Conservation (phyloP, 2,797 vertebrate genomes). For the Calcarius lapponicus region DNA sequence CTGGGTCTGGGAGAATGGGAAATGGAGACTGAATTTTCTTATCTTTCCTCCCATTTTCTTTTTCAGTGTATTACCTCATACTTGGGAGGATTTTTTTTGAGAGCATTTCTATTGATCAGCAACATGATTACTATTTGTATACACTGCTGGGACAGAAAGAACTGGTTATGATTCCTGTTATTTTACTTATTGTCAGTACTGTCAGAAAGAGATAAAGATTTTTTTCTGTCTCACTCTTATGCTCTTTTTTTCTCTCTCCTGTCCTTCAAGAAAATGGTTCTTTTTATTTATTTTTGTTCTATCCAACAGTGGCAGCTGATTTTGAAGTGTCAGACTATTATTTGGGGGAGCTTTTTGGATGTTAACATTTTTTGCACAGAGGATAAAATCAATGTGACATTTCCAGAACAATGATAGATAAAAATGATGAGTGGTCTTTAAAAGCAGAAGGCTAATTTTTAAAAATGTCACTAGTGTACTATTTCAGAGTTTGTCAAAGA, state of each 20-base stretch:
- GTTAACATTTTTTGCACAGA: constrained; percentile 77
- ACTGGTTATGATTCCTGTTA: constrained; percentile 24
- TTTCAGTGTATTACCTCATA: background rate
- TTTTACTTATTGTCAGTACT: constrained; percentile 54
- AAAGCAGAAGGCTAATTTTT: constrained; percentile 75
- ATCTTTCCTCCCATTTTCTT: background rate
- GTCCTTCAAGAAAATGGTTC: constrained; percentile 76
- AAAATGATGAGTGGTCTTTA: constrained; percentile 77
- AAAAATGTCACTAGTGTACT: constrained; percentile 76
- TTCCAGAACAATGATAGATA: constrained; percentile 79
- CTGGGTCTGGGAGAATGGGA: accelerated
- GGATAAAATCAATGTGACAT: constrained; percentile 85
- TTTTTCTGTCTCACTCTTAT: background rate
- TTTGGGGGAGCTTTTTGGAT: constrained; percentile 49
- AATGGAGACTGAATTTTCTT: background rate
- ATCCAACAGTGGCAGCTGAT: constrained; percentile 72
- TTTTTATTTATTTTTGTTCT: constrained; percentile 77
- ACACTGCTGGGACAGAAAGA: background rate
- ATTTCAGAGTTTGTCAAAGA: constrained; percentile 77
- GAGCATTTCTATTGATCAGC: background rate
- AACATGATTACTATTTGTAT: background rate
- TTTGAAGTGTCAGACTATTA: constrained; percentile 75
- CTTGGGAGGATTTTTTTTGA: background rate
- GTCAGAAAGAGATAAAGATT: constrained; percentile 45
- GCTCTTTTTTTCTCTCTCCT: background rate